Evolutionary conservation across 1,140 invertebrate species (phyloP).

Genomic region (Homarus americanus): DNA sequence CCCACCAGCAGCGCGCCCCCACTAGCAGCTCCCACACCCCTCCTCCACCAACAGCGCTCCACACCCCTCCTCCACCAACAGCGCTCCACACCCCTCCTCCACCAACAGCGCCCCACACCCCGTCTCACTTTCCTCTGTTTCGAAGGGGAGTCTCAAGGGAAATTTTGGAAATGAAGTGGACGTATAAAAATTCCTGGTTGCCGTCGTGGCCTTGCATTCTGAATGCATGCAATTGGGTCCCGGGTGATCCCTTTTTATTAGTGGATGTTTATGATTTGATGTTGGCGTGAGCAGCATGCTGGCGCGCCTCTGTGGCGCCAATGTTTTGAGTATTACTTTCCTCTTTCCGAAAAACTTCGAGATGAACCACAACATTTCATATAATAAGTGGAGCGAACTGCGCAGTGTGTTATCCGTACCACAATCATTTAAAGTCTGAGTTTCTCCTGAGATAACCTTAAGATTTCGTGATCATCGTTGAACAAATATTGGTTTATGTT

Average conservation of each 20-base stretch:
- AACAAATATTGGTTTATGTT: too few species aligned
- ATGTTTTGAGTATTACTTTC: too few species aligned
- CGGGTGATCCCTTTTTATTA: neutral
- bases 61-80: neutral
- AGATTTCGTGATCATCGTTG: too few species aligned
- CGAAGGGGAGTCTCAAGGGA: neutral
- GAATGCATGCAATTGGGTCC: neutral
- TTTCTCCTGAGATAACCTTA: too few species aligned
- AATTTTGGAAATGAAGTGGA: constrained; percentile 1
- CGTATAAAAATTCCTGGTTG: neutral
- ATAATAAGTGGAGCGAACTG: too few species aligned
- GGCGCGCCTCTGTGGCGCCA: too few species aligned
- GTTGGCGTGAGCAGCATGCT: neutral
- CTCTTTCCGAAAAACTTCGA: too few species aligned
- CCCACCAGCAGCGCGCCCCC: too few species aligned
- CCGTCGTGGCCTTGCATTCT: neutral
- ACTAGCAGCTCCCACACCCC: neutral
- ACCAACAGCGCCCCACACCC: neutral
- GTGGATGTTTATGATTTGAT: neutral
- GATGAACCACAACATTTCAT: too few species aligned
- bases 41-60: neutral
- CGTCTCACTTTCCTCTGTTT: neutral
- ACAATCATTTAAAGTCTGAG: too few species aligned
- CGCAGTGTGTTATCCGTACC: too few species aligned
- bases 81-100: neutral